phyloP scores from a whole-genome alignment of 1,140 invertebrate species.

The Theocolax elegans region DNA sequence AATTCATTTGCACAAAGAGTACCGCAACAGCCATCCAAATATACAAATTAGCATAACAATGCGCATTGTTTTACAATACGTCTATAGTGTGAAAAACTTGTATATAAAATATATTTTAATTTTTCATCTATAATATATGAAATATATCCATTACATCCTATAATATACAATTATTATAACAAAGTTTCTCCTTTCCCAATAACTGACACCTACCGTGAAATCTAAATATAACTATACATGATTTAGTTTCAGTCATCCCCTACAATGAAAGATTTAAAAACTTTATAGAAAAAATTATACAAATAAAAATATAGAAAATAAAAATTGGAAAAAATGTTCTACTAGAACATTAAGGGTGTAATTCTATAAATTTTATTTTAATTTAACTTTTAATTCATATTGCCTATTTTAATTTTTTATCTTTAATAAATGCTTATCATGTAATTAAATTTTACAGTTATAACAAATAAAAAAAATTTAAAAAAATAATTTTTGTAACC shows the following conservation, averaged over 20 bases:
- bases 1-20: slow-evolving; percentile 8
- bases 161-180: neutral
- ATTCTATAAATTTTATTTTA: neutral
- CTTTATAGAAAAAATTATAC: too few relatives aligned
- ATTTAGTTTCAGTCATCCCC: neutral
- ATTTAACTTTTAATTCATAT: neutral
- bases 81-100: slow-evolving; percentile 30
- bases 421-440: too few relatives aligned
- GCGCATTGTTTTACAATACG: slow-evolving; percentile 20
- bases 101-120: slow-evolving; percentile 30
- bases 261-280: neutral
- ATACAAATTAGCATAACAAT: slow-evolving; percentile 36
- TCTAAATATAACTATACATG: neutral
- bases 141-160: neutral
- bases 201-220: slow-evolving; percentile 15
- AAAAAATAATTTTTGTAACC: too few relatives aligned
- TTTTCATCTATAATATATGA: neutral
- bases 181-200: neutral
- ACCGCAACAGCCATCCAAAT: slow-evolving; percentile 22
- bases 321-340: neutral
- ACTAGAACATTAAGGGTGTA: neutral
- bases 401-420: too few relatives aligned
- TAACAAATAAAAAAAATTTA: too few relatives aligned
- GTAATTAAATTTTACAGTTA: too few relatives aligned
- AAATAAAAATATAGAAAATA: neutral